Evolutionary conservation across 2,888 invertebrate species (phyloP).

Genomic region (Smittia sp.): DNA sequence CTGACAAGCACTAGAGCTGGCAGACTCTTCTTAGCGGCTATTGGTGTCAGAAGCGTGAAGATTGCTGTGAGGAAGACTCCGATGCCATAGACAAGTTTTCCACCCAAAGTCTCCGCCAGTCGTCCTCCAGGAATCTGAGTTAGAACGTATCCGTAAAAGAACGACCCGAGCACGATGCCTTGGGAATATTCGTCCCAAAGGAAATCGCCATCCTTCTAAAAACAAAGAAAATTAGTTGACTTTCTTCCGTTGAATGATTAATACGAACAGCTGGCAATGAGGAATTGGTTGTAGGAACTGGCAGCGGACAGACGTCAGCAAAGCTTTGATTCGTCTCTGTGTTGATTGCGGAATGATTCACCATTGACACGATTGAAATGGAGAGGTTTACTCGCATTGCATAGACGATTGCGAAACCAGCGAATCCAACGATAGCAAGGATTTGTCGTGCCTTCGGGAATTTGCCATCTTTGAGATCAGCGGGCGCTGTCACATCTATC

Average conservation of each 20-base stretch:
- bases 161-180: constrained; percentile 76
- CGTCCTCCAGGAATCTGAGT: constrained; percentile 80
- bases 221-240: constrained; percentile 49
- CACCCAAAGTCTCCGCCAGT: constrained; percentile 81
- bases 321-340: constrained; percentile 58
- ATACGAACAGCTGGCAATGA: constrained; percentile 50
- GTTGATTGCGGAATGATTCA: constrained; percentile 67
- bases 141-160: constrained; percentile 79
- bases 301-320: constrained; percentile 61
- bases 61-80: constrained; percentile 78
- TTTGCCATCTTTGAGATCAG: constrained; percentile 41
- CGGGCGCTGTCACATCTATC: background rate
- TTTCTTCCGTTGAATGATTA: background rate
- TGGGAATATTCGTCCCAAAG: constrained; percentile 76
- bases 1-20: constrained; percentile 71
- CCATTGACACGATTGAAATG: constrained; percentile 94
- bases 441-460: constrained; percentile 67
- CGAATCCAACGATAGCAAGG: constrained; percentile 78
- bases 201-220: constrained; percentile 67
- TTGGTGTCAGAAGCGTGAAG: constrained; percentile 78
- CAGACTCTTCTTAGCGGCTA: constrained; percentile 66
- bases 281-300: constrained; percentile 53
- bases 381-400: constrained; percentile 89
- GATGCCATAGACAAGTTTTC: constrained; percentile 80
- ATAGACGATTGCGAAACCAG: constrained; percentile 85